Evolutionary conservation across 2,113 vertebrate species (phyloP), one percentile per base, ranked within the genome.

Genomic region (Tringa solitaria): DNA sequence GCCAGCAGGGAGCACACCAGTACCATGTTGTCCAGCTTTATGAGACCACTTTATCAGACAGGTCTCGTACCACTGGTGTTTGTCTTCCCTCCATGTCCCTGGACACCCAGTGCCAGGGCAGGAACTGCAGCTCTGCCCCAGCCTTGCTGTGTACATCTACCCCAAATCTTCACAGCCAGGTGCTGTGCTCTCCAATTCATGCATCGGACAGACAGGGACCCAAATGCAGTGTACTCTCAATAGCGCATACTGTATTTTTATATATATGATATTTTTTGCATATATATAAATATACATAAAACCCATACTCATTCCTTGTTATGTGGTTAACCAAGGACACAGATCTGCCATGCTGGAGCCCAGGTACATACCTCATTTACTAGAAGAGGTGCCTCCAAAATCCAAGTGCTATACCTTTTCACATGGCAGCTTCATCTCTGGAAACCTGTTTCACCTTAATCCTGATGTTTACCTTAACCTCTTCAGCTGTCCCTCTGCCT

Each of bases 381-480:
- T 46, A 54, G 63, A 73, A 87, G 87, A 72, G 53, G 46, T 83
- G 23, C 87, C 78, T 85, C 88, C 60, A 54, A 73, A 91, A 88
- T 93, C 63, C 41, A 83, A 61, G 23, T 75, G 51, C 63, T 83
- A 13, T 41, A 65, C 51, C 12, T 88, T 80, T 91, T 73, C 56
- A 67, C 0, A 0, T 83, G 72, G 67, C 82, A 94, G 46, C 67
- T 88, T 94, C 87, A 83, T 45, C 50, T 96, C 82, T 90, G 30
- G 51, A 95, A 94, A 74, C 51, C 64, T 82, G 37, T 95, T 79
- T 87, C 48, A 78, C 69, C 32, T 84, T 72, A 94, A 63, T 27
- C 39, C 39, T 86, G 81, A 88, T 77, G 30, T 90, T 92, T 74
- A 65, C 70, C 90, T 94, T 87, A 76, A 93, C 82, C 72, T 95